These are phyloP conservation scores for Cryptus viduatorius DNA, from an alignment of 2,888 invertebrate species.

Conservation along the genomic window DNA sequence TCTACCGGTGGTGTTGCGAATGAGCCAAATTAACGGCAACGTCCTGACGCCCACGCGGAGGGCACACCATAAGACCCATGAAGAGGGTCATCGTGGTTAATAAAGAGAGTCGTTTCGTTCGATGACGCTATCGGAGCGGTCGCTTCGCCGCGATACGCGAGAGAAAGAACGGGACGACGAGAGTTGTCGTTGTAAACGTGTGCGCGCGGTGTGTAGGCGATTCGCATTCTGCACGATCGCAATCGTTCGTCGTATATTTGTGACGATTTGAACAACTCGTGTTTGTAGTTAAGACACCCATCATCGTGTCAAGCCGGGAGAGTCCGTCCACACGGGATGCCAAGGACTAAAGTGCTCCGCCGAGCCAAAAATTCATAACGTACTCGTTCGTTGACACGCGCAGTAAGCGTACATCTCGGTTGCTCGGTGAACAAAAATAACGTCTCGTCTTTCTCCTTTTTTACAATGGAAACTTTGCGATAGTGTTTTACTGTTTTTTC, in stretches of 20 bases:
- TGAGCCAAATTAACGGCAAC: slow-evolving; percentile 55
- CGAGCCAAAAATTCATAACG: slow-evolving; percentile 35
- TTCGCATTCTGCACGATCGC: slow-evolving; percentile 52
- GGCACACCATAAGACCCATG: slow-evolving; percentile 39
- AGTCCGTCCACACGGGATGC: slow-evolving; percentile 11
- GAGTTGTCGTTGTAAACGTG: slow-evolving; percentile 25
- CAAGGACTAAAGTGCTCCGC: slow-evolving; percentile 11
- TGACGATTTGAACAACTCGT: slow-evolving; percentile 45
- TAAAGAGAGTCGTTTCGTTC: slow-evolving; percentile 48
- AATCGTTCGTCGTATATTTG: slow-evolving; percentile 28
- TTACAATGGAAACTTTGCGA: background rate
- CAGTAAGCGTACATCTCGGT: background rate
- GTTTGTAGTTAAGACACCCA: slow-evolving; percentile 44
- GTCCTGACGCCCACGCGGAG: slow-evolving; percentile 47
- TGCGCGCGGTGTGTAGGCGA: slow-evolving; percentile 54
- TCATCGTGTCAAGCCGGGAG: background rate
- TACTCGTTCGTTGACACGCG: slow-evolving; percentile 19
- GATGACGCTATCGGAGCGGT: slow-evolving; percentile 56
- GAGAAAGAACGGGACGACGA: slow-evolving; percentile 47
- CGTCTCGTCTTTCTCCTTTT: background rate
- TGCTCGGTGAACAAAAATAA: background rate
- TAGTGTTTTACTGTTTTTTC: background rate
- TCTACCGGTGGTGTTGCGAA: slow-evolving; percentile 33
- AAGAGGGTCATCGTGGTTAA: slow-evolving; percentile 63
- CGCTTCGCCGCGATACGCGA: slow-evolving; percentile 44